Evolutionary conservation across 1,140 invertebrate species (phyloP).

Genomic region (Sitodiplosis mosellana): DNA sequence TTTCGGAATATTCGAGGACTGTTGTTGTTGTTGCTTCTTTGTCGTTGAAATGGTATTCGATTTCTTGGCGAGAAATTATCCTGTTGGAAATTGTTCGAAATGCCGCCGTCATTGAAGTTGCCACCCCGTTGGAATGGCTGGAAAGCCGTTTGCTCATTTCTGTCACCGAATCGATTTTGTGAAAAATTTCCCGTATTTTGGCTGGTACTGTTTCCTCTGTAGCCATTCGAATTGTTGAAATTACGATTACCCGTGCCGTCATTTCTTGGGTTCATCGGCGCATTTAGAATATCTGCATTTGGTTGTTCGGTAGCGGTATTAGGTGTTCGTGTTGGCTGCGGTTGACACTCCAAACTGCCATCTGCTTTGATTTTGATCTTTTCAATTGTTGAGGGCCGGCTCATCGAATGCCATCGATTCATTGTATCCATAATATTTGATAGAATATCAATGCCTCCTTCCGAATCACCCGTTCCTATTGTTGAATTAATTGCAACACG

Average conservation of each 20-base stretch:
- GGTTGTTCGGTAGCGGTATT: slow-evolving; percentile 11
- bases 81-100: neutral
- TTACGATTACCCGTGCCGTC: slow-evolving; percentile 24
- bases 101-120: slow-evolving; percentile 21
- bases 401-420: slow-evolving; percentile 42
- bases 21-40: no score
- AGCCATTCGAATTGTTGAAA: slow-evolving; percentile 11
- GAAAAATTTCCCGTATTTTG: slow-evolving; percentile 6
- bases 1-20: no score
- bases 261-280: slow-evolving; percentile 37
- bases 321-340: slow-evolving; percentile 14
- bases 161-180: slow-evolving; percentile 14
- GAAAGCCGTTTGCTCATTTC: slow-evolving; percentile 19
- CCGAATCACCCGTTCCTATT: neutral
- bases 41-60: slow-evolving; percentile 2
- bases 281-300: slow-evolving; percentile 27
- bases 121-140: slow-evolving; percentile 16
- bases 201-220: neutral
- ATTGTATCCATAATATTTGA: slow-evolving; percentile 56
- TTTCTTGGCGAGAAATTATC: slow-evolving; percentile 1
- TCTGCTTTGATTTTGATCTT: slow-evolving; percentile 39
- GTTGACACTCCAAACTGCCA: slow-evolving; percentile 32
- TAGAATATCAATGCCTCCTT: slow-evolving; percentile 34
- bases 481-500: slow-evolving; percentile 1
- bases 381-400: slow-evolving; percentile 18